These are phyloP conservation scores for Gephyroberyx darwinii DNA, from an alignment of 2,797 vertebrate species.

Conservation along the genomic window DNA sequence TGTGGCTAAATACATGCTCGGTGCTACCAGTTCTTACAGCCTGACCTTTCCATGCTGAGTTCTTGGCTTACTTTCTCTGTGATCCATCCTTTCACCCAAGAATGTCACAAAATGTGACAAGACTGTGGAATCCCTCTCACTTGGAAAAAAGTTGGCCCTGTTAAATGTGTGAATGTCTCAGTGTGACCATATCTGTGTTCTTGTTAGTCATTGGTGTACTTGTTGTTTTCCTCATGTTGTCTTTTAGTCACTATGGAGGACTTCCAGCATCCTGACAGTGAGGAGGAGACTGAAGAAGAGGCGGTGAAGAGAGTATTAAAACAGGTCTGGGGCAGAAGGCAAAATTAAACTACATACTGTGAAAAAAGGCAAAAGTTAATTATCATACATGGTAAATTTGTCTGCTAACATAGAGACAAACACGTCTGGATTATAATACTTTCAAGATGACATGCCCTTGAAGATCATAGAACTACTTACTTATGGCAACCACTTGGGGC, in stretches of 20 bases:
- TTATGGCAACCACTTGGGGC: slow-evolving; percentile 63
- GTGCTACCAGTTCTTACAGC: not conserved
- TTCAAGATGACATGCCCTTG: not conserved
- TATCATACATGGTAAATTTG: not conserved
- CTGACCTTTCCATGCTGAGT: slow-evolving; percentile 3
- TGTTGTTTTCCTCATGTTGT: slow-evolving; percentile 12
- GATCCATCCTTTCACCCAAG: not conserved
- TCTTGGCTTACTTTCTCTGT: not conserved
- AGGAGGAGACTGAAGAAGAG: slow-evolving; percentile 93
- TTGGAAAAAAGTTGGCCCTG: not conserved
- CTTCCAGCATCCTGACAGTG: slow-evolving; percentile 87
- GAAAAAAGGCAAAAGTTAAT: not conserved
- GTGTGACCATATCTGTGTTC: slow-evolving; percentile 7
- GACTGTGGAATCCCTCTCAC: not conserved
- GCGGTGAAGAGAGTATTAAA: slow-evolving; percentile 88
- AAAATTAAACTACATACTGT: not conserved
- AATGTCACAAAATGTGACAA: slow-evolving; percentile 16
- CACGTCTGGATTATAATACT: not conserved
- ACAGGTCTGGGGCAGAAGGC: slow-evolving; percentile 78
- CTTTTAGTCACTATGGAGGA: slow-evolving; percentile 87
- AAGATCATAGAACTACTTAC: not conserved
- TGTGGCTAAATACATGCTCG: not conserved
- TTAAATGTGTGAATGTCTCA: slow-evolving; percentile 7
- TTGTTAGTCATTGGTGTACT: slow-evolving; percentile 14
- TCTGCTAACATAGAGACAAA: not conserved